phyloP scores from a whole-genome alignment of 2,888 invertebrate genomes.

The Oxyscelio sp. region DNA sequence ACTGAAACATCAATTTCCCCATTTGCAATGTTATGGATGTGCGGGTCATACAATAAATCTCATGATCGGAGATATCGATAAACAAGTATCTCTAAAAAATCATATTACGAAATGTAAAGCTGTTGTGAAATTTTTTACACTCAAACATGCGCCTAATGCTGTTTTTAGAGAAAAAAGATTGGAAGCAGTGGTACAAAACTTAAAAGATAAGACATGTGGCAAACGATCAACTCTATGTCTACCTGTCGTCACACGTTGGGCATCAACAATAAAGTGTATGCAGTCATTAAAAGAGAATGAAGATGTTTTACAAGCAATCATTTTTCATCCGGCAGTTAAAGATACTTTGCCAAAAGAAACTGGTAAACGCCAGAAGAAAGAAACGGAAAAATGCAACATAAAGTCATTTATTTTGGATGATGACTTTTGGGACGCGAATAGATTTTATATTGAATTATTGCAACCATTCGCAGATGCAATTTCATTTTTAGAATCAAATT shows the following conservation, averaged over 20 bases:
- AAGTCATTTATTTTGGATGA: constrained; percentile 32
- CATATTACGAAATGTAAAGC: constrained; percentile 29
- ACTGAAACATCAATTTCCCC: constrained; percentile 27
- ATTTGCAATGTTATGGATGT: constrained; percentile 36
- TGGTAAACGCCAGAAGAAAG: too few relatives aligned
- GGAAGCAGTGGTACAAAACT: constrained; percentile 10
- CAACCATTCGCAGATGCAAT: constrained; percentile 27
- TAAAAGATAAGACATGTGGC: background rate
- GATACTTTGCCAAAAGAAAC: constrained; percentile 22
- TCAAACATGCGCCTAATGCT: constrained; percentile 30
- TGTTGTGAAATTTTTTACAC: constrained; percentile 35
- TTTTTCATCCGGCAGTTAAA: constrained; percentile 34
- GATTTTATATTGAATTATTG: constrained; percentile 30
- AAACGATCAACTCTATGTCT: constrained; percentile 32
- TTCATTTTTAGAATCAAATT: constrained; percentile 29
- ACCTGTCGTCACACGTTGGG: constrained; percentile 24
- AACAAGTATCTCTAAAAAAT: constrained; percentile 18
- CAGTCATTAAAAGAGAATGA: constrained; percentile 28
- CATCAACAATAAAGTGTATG: constrained; percentile 42
- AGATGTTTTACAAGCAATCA: constrained; percentile 34
- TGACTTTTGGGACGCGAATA: constrained; percentile 35
- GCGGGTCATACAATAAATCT: constrained; percentile 36
- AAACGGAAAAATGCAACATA: constrained; percentile 5
- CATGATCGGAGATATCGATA: constrained; percentile 35
- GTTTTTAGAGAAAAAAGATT: constrained; percentile 24